Percentiles rank a stretch among this genome's conserved stretches.
These are phyloP conservation scores for Heliconius hortense DNA, from an alignment of 2,888 invertebrate species.

Conservation along the genomic window DNA sequence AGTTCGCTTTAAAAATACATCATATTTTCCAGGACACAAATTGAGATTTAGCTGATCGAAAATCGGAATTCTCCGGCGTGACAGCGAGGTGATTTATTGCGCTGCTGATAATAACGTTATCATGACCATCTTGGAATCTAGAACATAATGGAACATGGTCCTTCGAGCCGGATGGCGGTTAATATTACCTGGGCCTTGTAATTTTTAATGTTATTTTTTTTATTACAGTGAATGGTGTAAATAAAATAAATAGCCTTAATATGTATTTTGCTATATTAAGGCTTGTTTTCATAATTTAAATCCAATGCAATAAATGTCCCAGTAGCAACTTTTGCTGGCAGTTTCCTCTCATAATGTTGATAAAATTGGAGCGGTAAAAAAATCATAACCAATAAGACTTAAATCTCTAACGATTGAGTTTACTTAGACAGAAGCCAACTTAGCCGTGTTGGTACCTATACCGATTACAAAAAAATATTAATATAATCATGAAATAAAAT, in stretches of 20 bases:
- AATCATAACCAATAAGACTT: not conserved
- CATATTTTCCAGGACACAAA: slow-evolving; percentile 42
- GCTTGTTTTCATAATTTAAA: not conserved
- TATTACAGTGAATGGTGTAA: not conserved
- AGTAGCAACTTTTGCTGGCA: not conserved
- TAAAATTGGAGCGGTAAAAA: not conserved
- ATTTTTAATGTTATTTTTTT: slow-evolving; percentile 7
- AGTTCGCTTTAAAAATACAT: slow-evolving; percentile 37
- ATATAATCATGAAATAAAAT: not conserved
- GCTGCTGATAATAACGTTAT: slow-evolving; percentile 55
- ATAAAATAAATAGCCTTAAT: not conserved
- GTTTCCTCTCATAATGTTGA: not conserved
- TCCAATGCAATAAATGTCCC: not conserved
- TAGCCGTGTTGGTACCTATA: not conserved
- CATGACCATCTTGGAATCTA: slow-evolving; percentile 53
- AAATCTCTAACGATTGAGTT: not conserved
- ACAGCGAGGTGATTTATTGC: slow-evolving; percentile 62
- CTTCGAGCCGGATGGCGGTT: slow-evolving; percentile 42
- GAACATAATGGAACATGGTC: slow-evolving; percentile 46
- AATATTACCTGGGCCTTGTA: slow-evolving; percentile 31
- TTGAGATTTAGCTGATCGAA: slow-evolving; percentile 49
- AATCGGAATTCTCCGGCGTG: slow-evolving; percentile 55
- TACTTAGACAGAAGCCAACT: not conserved
- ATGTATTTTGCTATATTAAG: not conserved
- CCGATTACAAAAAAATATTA: not conserved